Percentiles rank a stretch among this genome's conserved stretches.
Conservation (phyloP, 64 coral and sea anemone genomes). For the Trachythela sp. region DNA sequence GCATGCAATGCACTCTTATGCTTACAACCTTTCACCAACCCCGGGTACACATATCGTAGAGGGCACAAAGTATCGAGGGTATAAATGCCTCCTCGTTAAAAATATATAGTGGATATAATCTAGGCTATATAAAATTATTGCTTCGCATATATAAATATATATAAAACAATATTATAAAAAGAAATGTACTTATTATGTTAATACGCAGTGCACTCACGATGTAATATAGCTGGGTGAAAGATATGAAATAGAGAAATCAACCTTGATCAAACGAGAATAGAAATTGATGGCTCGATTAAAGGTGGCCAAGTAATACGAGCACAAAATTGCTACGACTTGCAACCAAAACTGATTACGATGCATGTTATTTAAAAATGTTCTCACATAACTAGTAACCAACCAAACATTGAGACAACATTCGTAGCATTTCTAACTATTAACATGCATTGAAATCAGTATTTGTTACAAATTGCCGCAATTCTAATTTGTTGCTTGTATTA, state of each 20-base stretch:
- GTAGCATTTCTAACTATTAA: no score
- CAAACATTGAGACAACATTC: no score
- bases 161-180: background rate
- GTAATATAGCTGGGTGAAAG: background rate
- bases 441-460: no score
- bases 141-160: conserved; percentile 7
- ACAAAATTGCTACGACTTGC: no score
- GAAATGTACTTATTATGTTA: background rate
- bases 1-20: background rate
- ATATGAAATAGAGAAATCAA: background rate
- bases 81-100: background rate
- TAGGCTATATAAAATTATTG: conserved; percentile 27
- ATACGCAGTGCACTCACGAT: background rate
- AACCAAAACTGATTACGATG: no score
- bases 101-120: conserved; percentile 6
- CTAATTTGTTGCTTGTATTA: no score
- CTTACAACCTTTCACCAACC: background rate
- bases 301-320: background rate
- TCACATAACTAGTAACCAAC: no score
- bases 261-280: background rate
- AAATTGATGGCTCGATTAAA: background rate
- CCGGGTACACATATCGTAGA: background rate
- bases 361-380: no score
- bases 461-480: no score
- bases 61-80: background rate